Percentiles rank a stretch among this genome's conserved stretches.
phyloP scores from a whole-genome alignment of 2,113 vertebrate species.

The Cyanocitta stelleri region DNA sequence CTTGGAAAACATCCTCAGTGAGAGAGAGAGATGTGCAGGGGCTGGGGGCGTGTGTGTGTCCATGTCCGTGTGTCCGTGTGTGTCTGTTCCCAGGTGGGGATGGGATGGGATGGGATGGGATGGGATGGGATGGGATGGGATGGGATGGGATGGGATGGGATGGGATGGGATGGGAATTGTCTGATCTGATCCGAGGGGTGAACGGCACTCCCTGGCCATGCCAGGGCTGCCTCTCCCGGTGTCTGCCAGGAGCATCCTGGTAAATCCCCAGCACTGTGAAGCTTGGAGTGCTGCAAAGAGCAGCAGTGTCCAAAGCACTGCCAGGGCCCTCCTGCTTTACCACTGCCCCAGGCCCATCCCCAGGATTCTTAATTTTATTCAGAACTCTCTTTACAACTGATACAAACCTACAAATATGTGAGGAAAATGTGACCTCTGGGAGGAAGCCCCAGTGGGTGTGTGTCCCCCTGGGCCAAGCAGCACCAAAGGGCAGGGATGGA shows the following conservation, averaged over 20 bases:
- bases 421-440: too few relatives aligned
- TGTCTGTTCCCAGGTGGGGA: background rate
- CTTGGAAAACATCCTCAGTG: background rate
- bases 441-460: background rate
- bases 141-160: background rate
- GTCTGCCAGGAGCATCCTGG: background rate
- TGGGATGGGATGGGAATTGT: too few relatives aligned
- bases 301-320: background rate
- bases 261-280: rapidly evolving
- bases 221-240: background rate
- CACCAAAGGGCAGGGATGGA: background rate
- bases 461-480: background rate
- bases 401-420: background rate
- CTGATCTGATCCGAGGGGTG: background rate
- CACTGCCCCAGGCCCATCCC: background rate
- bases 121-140: background rate
- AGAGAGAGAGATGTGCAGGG: background rate
- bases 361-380: background rate
- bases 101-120: background rate
- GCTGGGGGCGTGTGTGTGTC: background rate
- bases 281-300: background rate
- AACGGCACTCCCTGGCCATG: background rate
- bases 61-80: too few relatives aligned
- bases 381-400: background rate
- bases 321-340: background rate